phyloP scores from a whole-genome alignment of 1,140 invertebrate genomes.

The Notospermus geniculatus region DNA sequence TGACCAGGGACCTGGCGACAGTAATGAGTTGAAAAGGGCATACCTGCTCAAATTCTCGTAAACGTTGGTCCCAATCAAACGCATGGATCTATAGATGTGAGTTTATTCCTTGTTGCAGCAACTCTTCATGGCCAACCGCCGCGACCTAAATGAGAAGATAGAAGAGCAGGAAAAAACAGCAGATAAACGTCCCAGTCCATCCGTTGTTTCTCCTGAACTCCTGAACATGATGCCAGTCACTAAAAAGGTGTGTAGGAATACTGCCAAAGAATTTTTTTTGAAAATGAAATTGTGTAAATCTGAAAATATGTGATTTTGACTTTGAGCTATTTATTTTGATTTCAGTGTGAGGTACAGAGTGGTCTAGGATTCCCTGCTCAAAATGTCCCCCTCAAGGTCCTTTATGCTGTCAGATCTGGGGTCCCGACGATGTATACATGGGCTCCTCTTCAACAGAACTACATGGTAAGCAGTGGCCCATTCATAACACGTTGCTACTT shows the following conservation, averaged over 20 bases:
- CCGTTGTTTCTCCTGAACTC: conserved; percentile 40
- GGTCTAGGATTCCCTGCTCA: conserved; percentile 33
- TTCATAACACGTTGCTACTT: too few species aligned
- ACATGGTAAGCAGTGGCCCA: conserved; percentile 68
- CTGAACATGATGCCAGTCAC: conserved; percentile 38
- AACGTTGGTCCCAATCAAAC: too few species aligned
- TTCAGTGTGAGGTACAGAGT: conserved; percentile 46
- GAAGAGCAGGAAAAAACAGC: conserved; percentile 31
- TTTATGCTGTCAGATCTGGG: conserved; percentile 79
- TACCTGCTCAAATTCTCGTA: too few species aligned
- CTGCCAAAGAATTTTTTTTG: not conserved
- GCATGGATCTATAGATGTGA: too few species aligned
- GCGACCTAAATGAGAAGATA: conserved; percentile 39
- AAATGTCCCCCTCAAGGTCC: conserved; percentile 71
- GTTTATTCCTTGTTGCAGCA: conserved; percentile 32
- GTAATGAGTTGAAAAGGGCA: too few species aligned
- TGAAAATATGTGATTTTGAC: too few species aligned
- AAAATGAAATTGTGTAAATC: too few species aligned
- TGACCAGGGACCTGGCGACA: too few species aligned
- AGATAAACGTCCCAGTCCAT: conserved; percentile 30
- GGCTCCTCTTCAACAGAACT: conserved; percentile 96
- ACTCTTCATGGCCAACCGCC: conserved; percentile 44
- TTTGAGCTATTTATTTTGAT: conserved; percentile 18
- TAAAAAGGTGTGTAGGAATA: conserved; percentile 32
- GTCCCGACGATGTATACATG: conserved; percentile 97